Conservation (phyloP, 2,888 invertebrate genomes). For the Octonoba sinensis region DNA sequence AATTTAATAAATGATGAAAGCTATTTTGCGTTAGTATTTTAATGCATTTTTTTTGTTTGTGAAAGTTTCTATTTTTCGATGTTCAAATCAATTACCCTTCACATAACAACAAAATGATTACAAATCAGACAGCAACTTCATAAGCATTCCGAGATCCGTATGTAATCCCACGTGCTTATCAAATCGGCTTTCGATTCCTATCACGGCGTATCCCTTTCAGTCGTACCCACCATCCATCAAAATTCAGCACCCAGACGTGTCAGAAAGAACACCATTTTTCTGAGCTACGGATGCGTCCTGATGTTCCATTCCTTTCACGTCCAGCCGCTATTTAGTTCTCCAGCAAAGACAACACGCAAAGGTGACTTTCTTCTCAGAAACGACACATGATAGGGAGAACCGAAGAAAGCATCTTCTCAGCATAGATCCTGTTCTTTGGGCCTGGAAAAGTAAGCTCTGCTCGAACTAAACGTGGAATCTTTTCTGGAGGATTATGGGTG, state of each 20-base stretch:
- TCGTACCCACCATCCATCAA: conserved; percentile 38
- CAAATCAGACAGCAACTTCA: too few relatives aligned
- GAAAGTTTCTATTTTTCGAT: too few relatives aligned
- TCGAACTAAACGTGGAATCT: conserved; percentile 48
- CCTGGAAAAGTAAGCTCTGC: conserved; percentile 29
- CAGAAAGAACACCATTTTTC: background rate
- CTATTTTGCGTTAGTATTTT: too few relatives aligned
- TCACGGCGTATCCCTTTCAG: conserved; percentile 42
- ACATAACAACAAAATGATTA: too few relatives aligned
- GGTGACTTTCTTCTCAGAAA: background rate
- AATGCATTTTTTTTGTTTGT: too few relatives aligned
- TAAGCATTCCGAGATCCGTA: too few relatives aligned
- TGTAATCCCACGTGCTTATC: too few relatives aligned
- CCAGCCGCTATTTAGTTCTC: conserved; percentile 48
- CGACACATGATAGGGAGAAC: background rate
- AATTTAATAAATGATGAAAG: too few relatives aligned
- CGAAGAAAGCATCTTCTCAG: conserved; percentile 24
- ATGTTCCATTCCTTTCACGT: conserved; percentile 25
- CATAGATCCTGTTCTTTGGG: conserved; percentile 34
- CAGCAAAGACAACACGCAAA: conserved; percentile 20
- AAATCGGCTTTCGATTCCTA: background rate
- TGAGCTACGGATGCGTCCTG: background rate
- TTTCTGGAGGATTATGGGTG: conserved; percentile 35
- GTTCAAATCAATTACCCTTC: too few relatives aligned
- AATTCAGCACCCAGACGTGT: conserved; percentile 16